phyloP scores from a whole-genome alignment of 2,797 vertebrate genomes.

The Molossus molossus region DNA sequence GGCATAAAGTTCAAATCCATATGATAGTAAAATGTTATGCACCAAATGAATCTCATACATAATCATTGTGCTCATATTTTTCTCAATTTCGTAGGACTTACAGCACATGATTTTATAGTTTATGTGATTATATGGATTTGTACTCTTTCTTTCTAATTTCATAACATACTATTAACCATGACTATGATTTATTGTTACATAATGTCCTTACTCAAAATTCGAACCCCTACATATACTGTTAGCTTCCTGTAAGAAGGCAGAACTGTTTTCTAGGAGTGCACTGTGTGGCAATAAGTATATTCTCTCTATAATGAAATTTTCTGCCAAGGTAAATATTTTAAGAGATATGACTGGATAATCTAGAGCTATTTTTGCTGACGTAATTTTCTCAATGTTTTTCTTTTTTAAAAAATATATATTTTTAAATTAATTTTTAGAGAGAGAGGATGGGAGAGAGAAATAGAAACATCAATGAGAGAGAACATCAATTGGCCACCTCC shows the following conservation, averaged over 20 bases:
- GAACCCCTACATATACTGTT: background rate
- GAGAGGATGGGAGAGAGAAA: too few relatives aligned
- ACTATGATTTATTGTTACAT: constrained; percentile 13
- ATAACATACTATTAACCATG: background rate
- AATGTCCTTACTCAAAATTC: constrained; percentile 53
- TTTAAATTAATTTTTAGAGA: too few relatives aligned
- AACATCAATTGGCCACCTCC: too few relatives aligned
- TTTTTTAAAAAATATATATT: too few relatives aligned
- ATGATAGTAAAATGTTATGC: background rate
- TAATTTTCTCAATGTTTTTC: background rate
- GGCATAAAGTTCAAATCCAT: background rate
- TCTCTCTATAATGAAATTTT: background rate
- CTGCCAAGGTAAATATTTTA: background rate
- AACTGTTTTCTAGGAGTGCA: background rate
- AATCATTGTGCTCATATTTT: background rate
- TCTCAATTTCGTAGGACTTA: background rate
- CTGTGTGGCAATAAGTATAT: background rate
- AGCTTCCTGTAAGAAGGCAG: background rate
- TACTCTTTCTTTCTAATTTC: constrained; percentile 6
- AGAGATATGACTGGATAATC: background rate
- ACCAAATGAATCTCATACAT: background rate
- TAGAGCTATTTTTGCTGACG: constrained; percentile 11
- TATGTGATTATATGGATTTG: background rate
- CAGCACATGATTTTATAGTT: constrained; percentile 40
- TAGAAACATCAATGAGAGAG: too few relatives aligned